These are phyloP conservation scores for Odontocolon sp. DNA, from an alignment of 2,888 invertebrate species.

Conservation along the genomic window DNA sequence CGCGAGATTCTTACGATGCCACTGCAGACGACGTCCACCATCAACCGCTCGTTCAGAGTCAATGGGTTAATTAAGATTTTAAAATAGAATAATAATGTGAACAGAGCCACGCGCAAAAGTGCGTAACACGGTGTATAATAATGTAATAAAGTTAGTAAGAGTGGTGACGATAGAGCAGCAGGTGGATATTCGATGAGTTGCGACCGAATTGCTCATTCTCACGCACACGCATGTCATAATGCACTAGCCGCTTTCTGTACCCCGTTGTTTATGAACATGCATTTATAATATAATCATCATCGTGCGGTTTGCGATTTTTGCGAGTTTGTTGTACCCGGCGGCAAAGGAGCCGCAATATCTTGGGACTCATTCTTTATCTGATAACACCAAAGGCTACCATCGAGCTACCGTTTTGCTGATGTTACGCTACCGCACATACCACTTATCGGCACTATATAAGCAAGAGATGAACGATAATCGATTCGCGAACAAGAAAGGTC, in stretches of 20 bases:
- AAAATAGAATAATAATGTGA: no score
- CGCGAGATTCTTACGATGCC: no score
- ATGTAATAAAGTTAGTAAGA: slow-evolving; percentile 42
- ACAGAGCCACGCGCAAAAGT: no score
- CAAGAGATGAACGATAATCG: slow-evolving; percentile 31
- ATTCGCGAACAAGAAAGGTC: slow-evolving; percentile 35
- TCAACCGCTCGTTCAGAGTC: no score
- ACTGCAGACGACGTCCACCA: no score
- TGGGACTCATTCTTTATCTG: slow-evolving; percentile 26
- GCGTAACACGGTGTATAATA: slow-evolving; percentile 46
- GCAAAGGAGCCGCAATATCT: slow-evolving; percentile 41
- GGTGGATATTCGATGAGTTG: slow-evolving; percentile 30
- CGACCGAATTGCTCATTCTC: slow-evolving; percentile 45
- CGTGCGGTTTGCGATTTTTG: slow-evolving; percentile 17
- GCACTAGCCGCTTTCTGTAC: slow-evolving; percentile 30
- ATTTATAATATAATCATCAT: slow-evolving; percentile 50
- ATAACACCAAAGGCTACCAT: slow-evolving; percentile 32
- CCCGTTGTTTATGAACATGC: slow-evolving; percentile 49
- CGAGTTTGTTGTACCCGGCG: neutral
- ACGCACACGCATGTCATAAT: slow-evolving; percentile 40
- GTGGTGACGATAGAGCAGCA: slow-evolving; percentile 31
- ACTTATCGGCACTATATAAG: slow-evolving; percentile 28
- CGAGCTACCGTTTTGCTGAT: slow-evolving; percentile 37
- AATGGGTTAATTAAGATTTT: neutral
- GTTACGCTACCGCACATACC: neutral